Evolutionary conservation across 2,113 vertebrate species (phyloP).

Genomic region (Puffinus mauretanicus): DNA sequence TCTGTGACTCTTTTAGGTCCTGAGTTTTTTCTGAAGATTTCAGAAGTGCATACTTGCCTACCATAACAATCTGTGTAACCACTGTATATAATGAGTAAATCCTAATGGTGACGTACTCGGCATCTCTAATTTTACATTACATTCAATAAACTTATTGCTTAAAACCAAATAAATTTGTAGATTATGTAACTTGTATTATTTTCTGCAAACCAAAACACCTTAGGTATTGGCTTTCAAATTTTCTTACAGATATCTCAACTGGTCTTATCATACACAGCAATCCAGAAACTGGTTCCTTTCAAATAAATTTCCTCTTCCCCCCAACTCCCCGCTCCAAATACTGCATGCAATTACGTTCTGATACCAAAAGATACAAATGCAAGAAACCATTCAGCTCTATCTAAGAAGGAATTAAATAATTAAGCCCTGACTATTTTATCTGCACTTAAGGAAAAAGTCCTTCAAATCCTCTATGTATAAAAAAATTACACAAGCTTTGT

Average conservation of each 20-base stretch:
- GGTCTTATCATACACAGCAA: neutral
- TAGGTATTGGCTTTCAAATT: neutral
- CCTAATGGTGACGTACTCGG: neutral
- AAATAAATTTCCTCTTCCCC: neutral
- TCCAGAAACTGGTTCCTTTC: neutral
- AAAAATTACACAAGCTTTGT: neutral
- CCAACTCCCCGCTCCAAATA: neutral
- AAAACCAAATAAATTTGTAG: neutral
- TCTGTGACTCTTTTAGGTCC: neutral
- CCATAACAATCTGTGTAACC: neutral
- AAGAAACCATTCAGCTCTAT: neutral
- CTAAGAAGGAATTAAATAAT: neutral
- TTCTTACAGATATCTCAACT: neutral
- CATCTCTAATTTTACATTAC: neutral
- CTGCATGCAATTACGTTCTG: neutral
- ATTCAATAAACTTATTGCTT: neutral
- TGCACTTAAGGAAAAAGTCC: neutral
- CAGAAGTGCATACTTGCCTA: neutral
- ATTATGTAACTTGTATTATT: neutral
- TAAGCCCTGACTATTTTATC: neutral
- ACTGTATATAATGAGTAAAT: neutral
- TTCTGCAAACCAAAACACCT: neutral
- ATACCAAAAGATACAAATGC: neutral
- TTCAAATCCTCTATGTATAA: neutral
- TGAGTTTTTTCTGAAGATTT: neutral